Conservation (phyloP, 2,888 invertebrate genomes). For the Germaria angustata region DNA sequence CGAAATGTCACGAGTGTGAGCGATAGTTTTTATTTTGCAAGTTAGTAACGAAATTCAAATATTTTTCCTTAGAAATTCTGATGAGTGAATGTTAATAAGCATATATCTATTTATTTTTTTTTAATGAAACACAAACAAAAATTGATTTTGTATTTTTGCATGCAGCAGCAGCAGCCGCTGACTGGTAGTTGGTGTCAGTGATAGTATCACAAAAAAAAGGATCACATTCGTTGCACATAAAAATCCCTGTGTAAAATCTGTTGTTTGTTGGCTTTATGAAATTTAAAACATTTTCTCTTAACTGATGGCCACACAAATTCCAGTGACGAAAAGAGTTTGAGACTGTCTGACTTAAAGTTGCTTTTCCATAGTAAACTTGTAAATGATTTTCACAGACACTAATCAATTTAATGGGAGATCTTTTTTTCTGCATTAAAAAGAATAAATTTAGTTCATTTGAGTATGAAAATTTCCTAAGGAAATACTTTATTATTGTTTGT, state of each 20-base stretch:
- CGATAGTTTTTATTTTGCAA: not conserved
- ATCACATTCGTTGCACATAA: slow-evolving; percentile 28
- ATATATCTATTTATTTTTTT: slow-evolving; percentile 32
- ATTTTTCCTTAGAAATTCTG: slow-evolving; percentile 47
- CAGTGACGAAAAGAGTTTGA: not conserved
- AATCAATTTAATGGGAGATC: slow-evolving; percentile 46
- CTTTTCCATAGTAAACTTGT: no score
- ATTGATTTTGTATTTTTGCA: slow-evolving; percentile 22
- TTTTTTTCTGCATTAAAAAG: not conserved
- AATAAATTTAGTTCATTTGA: not conserved
- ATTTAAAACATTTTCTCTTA: not conserved
- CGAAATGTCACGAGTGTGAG: slow-evolving; percentile 59
- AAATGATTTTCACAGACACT: slow-evolving; percentile 5
- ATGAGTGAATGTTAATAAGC: slow-evolving; percentile 59
- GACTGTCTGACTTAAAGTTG: not conserved
- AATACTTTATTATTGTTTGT: not conserved
- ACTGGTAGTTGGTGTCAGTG: not conserved
- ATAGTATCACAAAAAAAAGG: slow-evolving; percentile 5
- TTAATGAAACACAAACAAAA: not conserved
- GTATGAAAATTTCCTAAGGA: not conserved
- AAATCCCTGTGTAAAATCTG: slow-evolving; percentile 20
- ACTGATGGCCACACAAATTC: slow-evolving; percentile 17
- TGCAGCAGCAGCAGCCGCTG: not conserved
- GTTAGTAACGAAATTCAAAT: slow-evolving; percentile 52
- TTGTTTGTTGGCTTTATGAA: slow-evolving; percentile 1